Conservation (phyloP, 1,140 invertebrate genomes). For the Eupeodes corollae region DNA sequence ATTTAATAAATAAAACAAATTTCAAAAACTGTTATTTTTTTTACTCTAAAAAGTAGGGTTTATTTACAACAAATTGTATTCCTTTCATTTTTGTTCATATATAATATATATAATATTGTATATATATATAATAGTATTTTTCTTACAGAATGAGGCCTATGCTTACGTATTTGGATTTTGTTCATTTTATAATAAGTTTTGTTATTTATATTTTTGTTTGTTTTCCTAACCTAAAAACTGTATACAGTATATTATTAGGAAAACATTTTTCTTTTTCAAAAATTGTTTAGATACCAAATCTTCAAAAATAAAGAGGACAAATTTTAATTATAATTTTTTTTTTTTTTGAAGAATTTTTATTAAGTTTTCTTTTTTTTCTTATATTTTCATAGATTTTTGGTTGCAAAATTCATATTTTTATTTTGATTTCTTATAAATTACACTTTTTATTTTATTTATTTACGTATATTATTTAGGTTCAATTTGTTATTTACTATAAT, state of each 20-base stretch:
- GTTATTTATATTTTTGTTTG: background rate
- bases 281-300: slow-evolving; percentile 2
- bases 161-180: slow-evolving; percentile 35
- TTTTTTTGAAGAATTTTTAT: background rate
- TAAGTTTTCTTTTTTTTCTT: too few relatives aligned
- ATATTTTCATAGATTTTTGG: too few relatives aligned
- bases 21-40: too few relatives aligned
- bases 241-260: background rate
- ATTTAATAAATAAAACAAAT: slow-evolving; percentile 16
- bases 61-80: slow-evolving; percentile 33
- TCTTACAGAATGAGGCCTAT: slow-evolving; percentile 37
- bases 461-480: too few relatives aligned
- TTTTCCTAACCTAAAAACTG: background rate
- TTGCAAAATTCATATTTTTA: background rate
- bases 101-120: slow-evolving; percentile 1
- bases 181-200: background rate
- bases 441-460: background rate
- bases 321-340: background rate
- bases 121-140: slow-evolving; percentile 10
- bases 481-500: too few relatives aligned
- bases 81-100: background rate
- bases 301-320: slow-evolving; percentile 4
- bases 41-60: slow-evolving; percentile 32
- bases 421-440: background rate
- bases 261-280: background rate